Evolutionary conservation across 2,888 invertebrate species (phyloP).

Genomic region (Tachystola acroxantha): DNA sequence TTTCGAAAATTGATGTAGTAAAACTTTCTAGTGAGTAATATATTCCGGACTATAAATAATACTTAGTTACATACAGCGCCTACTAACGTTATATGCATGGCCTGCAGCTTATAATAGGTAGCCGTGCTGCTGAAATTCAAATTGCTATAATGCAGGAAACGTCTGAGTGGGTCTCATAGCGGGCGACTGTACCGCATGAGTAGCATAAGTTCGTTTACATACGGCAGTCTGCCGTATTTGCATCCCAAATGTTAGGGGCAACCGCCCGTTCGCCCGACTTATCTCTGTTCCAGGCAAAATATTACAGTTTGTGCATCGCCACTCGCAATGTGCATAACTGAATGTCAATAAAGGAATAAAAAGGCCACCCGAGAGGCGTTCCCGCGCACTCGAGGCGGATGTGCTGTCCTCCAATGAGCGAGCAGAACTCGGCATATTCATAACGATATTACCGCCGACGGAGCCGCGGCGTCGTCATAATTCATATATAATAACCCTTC

Average conservation of each 20-base stretch:
- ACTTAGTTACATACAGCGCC: too few species aligned
- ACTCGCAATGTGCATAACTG: constrained; percentile 75
- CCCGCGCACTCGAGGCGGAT: constrained; percentile 70
- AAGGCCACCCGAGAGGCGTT: constrained; percentile 73
- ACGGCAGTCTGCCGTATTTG: constrained; percentile 73
- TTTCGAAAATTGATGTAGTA: too few species aligned
- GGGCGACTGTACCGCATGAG: constrained; percentile 69
- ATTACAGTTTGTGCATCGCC: constrained; percentile 75
- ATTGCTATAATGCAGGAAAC: constrained; percentile 77
- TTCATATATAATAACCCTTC: constrained; percentile 79
- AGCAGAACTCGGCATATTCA: constrained; percentile 73
- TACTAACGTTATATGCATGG: too few species aligned
- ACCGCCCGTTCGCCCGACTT: constrained; percentile 63
- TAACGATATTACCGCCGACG: constrained; percentile 77
- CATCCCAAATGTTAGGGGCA: constrained; percentile 73
- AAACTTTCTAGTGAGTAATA: too few species aligned
- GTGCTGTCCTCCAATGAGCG: constrained; percentile 73
- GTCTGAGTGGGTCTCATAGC: constrained; percentile 77
- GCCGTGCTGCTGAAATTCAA: constrained; percentile 72
- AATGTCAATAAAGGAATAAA: constrained; percentile 76
- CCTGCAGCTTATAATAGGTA: constrained; percentile 5
- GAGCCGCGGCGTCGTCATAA: constrained; percentile 74
- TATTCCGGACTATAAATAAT: background rate
- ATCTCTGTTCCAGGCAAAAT: constrained; percentile 68
- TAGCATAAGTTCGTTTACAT: constrained; percentile 77